A percentile compares a stretch with the other conserved stretches of the same genome.
phyloP scores from a whole-genome alignment of 2,888 invertebrate species.

The Antheraea yamamai region DNA sequence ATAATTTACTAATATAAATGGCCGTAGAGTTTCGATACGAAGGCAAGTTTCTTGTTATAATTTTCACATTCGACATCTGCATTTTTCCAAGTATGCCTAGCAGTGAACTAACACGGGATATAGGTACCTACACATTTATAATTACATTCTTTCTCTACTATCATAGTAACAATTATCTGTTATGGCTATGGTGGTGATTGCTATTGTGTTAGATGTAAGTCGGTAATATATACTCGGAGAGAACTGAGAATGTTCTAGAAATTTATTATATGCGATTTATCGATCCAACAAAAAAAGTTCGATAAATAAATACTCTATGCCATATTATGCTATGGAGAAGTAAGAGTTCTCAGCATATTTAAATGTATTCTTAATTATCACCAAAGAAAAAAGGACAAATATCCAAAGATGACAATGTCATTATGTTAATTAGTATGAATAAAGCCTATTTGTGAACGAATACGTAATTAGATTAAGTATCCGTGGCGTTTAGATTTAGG shows the following conservation, averaged over 20 bases:
- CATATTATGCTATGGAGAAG: neutral
- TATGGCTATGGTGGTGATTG: neutral
- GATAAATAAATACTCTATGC: neutral
- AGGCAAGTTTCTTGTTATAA: neutral
- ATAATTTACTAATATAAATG: no score
- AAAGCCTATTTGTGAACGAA: conserved; percentile 25
- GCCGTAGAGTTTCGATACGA: neutral
- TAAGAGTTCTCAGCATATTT: neutral
- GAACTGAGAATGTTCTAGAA: neutral
- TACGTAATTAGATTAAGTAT: conserved; percentile 34
- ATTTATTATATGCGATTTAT: neutral
- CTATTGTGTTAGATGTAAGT: neutral
- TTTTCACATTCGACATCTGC: neutral
- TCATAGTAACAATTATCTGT: neutral
- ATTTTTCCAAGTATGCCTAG: neutral
- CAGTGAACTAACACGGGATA: neutral
- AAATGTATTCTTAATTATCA: conserved; percentile 13
- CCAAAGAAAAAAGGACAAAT: neutral
- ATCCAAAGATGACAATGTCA: neutral
- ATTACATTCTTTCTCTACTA: neutral
- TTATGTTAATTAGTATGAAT: conserved; percentile 5
- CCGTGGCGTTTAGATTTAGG: conserved; percentile 9
- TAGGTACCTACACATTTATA: neutral
- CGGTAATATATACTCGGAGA: neutral
- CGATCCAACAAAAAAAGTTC: neutral